Evolutionary conservation across 2,797 vertebrate species (phyloP), one percentile per base, ranked within the genome.

Genomic region (Rhinoraja longicauda): DNA sequence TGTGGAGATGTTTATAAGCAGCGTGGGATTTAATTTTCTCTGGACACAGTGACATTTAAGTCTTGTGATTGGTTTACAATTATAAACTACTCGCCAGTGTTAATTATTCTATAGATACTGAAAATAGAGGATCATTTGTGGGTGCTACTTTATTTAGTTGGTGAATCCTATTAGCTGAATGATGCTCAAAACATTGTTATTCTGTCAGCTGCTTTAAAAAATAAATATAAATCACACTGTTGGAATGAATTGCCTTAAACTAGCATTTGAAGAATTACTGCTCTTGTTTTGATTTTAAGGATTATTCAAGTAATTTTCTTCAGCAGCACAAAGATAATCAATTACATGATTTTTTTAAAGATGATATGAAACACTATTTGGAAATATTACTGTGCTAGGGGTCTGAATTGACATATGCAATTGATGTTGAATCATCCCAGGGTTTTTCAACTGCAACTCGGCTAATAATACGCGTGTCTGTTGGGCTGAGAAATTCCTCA

Each of bases 351-450:
- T 73, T 73, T 92, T 92, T 45, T 29, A 45, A 45, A 45, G 39
- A 36, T 8, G 12, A 26, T 53, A n/a, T 6, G n/a, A 24, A 32
- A 67, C 3, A 67, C 62, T 67, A 24, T 72, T 39, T 75, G 39
- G 39, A 92, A 92, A 24, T 29, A 36, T 75, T 53, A 75, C 26
- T 92, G 19, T 26, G 26, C 53, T 39, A 53, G 21, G 4, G 2
- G 19, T 12, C 70, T 73, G 70, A 67, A 92, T 29, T 72, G 36
- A 39, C 88, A 90, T 72, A 19, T 19, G 26, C 12, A 92, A 21
- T 73, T 73, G 70, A 53, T 92, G 39, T 70, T 92, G 64, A 92
- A 92, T 72, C 70, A 73, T n/a, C 70, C 36, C 70, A 45, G 70
- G 10, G 24, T 73, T 73, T 73, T 29, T 29, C 72, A 39, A 53